Evolutionary conservation across 1,140 invertebrate species (phyloP), one percentile per base, ranked within the genome.

Genomic region (Lerema accius): DNA sequence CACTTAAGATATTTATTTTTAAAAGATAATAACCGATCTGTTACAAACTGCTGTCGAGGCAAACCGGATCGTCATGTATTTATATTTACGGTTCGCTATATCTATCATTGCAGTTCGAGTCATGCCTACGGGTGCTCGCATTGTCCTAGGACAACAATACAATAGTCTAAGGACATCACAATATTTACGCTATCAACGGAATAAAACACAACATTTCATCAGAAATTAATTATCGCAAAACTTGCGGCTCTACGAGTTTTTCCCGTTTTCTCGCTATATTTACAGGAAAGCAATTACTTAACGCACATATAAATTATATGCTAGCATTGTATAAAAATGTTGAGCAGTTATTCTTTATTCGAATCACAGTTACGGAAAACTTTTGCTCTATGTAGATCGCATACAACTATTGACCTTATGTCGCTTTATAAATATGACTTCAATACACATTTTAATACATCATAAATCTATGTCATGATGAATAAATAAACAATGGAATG

Each of bases 1-100:
- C 63, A 45, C 53, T 56, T 56, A 65, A 65, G 51, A 51, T 37
- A 58, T 65, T 58, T 65, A 67, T 71, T 69, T 69, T 70, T 68
- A 59, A 67, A 69, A 62, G 69, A 69, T 60, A 71, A 73, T 76
- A 65, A 66, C 51, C 50, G 65, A 76, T 78, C 56, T 51, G 69
- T 78, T 70, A 65, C 70, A 67, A 67, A 56, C 56, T 45, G 55
- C 26, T n/a, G 42, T 70, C 74, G 70, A 75, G 71, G 70, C 65
- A 53, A 79, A 78, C 78, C 69, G 66, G 77, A 46, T 65, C 26
- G 60, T 59, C 62, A 48, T 55, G 65, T 70, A 65, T 59, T 67
- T 64, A 45, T 67, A 65, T 58, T 63, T 63, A 50, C 19, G 56
- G 59, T 58, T 46, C 28, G 28, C 35, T 49, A 28, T 37, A 53